phyloP scores from a whole-genome alignment of 1,140 invertebrate species.

The Ptiloglossa arizonensis region DNA sequence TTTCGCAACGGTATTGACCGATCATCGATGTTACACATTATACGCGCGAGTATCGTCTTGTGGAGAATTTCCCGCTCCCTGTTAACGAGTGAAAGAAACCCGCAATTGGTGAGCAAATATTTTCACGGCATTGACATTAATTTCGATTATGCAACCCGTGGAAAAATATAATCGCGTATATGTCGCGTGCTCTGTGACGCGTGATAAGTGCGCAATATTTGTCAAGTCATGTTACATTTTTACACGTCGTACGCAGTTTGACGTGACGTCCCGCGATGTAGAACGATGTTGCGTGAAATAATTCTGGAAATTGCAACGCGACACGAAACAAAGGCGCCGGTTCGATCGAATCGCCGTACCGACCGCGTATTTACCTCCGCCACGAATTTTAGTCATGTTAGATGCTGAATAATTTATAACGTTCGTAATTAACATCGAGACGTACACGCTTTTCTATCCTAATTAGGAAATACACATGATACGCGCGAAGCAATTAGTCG shows the following conservation, averaged over 20 bases:
- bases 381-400: background rate
- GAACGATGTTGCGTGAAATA: constrained; percentile 39
- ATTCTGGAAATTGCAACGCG: constrained; percentile 27
- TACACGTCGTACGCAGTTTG: constrained; percentile 20
- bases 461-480: background rate
- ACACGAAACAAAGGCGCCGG: constrained; percentile 5
- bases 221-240: constrained; percentile 29
- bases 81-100: background rate
- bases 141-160: background rate
- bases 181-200: constrained; percentile 17
- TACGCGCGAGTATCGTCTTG: too few relatives aligned
- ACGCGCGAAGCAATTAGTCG: background rate
- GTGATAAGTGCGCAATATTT: constrained; percentile 33
- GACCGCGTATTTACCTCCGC: background rate
- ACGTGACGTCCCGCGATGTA: background rate
- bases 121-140: background rate
- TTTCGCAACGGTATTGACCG: too few relatives aligned
- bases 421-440: background rate
- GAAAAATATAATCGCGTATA: background rate
- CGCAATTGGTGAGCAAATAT: background rate
- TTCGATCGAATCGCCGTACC: background rate
- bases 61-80: too few relatives aligned
- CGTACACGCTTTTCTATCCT: background rate
- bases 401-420: background rate
- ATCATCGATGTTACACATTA: too few relatives aligned